Conservation (phyloP, 2,113 vertebrate species). For the Rynchops niger region DNA sequence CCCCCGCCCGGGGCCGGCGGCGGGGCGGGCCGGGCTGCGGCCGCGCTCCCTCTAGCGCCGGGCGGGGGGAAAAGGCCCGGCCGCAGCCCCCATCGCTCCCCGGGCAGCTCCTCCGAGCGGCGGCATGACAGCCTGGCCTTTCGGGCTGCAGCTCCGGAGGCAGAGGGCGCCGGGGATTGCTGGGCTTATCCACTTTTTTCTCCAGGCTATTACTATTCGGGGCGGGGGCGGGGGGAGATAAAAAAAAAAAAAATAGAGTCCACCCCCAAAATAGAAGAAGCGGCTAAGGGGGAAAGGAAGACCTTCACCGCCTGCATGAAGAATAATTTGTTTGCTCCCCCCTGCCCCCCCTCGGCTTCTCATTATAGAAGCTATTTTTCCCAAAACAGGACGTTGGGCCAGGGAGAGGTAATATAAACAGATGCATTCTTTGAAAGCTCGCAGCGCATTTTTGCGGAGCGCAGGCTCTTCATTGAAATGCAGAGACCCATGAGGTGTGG, state of each 20-base stretch:
- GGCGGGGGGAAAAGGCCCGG: not conserved
- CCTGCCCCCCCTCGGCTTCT: not conserved
- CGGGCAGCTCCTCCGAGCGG: not conserved
- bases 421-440: constrained; percentile 16
- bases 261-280: not conserved
- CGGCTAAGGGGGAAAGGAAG: not conserved
- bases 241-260: too few species aligned
- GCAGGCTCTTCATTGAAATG: not conserved
- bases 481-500: not conserved
- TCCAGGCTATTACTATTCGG: not conserved
- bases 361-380: not conserved
- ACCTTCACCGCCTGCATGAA: not conserved
- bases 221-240: too few species aligned
- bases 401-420: constrained; percentile 37
- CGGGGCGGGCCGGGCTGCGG: not conserved
- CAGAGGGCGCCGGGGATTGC: not conserved
- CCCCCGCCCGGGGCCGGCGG: not conserved
- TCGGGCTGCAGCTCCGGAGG: too few species aligned
- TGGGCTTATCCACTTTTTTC: fast-evolving
- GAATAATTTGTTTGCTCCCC: not conserved
- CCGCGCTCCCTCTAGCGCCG: constrained; percentile 68
- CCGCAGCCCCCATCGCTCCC: fast-evolving
- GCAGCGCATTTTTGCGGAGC: not conserved
- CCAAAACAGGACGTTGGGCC: constrained; percentile 28
- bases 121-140: not conserved